Evolutionary conservation across 2,888 invertebrate species (phyloP).

Genomic region (Stenurella melanura): DNA sequence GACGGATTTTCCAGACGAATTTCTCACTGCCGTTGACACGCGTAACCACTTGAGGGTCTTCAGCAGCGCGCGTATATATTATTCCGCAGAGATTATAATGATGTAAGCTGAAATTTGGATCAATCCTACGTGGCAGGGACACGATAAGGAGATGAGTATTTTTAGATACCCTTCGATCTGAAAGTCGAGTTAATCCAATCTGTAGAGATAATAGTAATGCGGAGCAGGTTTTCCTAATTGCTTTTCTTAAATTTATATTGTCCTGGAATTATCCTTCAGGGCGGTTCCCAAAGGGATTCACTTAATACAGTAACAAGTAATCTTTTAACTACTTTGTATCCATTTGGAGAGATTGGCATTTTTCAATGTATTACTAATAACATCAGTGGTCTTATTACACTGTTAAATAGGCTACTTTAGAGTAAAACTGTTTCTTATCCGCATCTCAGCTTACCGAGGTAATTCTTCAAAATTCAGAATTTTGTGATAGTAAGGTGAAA

Average conservation of each 20-base stretch:
- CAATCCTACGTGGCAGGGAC: neutral
- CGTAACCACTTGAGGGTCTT: slow-evolving; percentile 14
- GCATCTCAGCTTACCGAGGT: too few species aligned
- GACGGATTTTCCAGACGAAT: slow-evolving; percentile 27
- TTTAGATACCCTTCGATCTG: slow-evolving; percentile 18
- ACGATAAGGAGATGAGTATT: slow-evolving; percentile 15
- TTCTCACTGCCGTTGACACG: slow-evolving; percentile 27
- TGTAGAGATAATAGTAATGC: slow-evolving; percentile 8
- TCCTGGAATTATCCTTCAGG: neutral
- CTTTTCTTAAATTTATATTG: slow-evolving; percentile 1
- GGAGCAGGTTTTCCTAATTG: neutral
- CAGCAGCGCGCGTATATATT: slow-evolving; percentile 19
- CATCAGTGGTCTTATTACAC: too few species aligned
- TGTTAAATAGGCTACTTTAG: too few species aligned
- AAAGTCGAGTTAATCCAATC: slow-evolving; percentile 18
- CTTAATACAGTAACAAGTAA: neutral
- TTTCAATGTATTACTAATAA: too few species aligned
- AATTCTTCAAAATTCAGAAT: too few species aligned
- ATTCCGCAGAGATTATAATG: slow-evolving; percentile 32
- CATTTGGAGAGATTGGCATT: too few species aligned
- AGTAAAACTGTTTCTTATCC: too few species aligned
- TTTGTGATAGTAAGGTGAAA: too few species aligned
- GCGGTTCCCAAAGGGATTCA: neutral
- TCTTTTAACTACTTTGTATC: too few species aligned
- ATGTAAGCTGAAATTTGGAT: slow-evolving; percentile 23